Evolutionary conservation across 2,888 invertebrate genomes (phyloP), one percentile per base, ranked within the genome.

Genomic region (Drosophila antonietae): DNA sequence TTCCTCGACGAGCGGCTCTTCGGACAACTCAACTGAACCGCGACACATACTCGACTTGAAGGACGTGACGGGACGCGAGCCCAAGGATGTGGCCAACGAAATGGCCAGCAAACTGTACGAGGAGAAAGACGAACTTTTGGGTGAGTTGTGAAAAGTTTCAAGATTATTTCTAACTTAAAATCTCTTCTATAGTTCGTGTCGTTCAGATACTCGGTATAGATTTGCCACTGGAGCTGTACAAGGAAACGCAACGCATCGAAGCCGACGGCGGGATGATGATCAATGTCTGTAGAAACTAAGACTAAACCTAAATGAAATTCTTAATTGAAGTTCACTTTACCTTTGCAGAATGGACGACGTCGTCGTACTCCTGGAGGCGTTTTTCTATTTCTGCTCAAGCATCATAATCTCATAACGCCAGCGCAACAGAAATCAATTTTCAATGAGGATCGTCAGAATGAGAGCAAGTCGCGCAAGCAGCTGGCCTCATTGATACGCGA

Each of bases 321-420:
- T 4, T 10, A 28, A 49, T 10, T n/a, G 6, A 44, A 8, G 7
- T 20, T 31, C 1, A 1, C 5, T 28, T 28, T 4, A 12, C 28
- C 8, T 15, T 68, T 49, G 23, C 28, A 67, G 92, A 97, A 97
- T 93, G 96, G 96, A 53, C 94, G 94, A 9, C 94, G 98, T 61
- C 95, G 97, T 60, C 94, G 98, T 75, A 98, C 97, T 7, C 95
- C 97, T 0, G 98, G 98, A 14, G 98, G 98, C 28, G 95, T 98
- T 51, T 98, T 95, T 92, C 94, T 98, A 49, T 96, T 95, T 91
- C 93, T 97, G n/a, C 93, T 97, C 28, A 96, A 97, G 91, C 94
- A 95, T 72, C 95, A 96, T 78, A 94, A 94, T 57, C 94, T 94
- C 61, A 93, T 96, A 51, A 95, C 95, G 0, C 94, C 94, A 77